phyloP scores from a whole-genome alignment of 2,888 invertebrate genomes.

The Oligia strigilis region DNA sequence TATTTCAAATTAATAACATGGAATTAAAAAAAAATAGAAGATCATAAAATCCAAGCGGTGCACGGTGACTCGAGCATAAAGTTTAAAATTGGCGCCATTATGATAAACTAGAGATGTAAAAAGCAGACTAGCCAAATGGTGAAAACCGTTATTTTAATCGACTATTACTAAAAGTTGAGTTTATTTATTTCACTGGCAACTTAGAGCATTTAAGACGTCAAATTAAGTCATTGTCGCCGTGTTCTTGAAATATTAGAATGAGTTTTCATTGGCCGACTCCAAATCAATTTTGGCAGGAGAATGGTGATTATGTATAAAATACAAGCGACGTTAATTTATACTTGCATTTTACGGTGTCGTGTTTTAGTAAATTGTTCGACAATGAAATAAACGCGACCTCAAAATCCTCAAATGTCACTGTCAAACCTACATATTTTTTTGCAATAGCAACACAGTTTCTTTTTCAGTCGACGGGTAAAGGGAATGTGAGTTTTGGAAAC shows the following conservation, averaged over 20 bases:
- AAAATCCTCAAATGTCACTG: constrained; percentile 54
- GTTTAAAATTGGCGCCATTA: constrained; percentile 33
- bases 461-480: constrained; percentile 88
- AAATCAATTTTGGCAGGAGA: too few species aligned
- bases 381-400: constrained; percentile 28
- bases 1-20: too few species aligned
- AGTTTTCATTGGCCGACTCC: fast-evolving
- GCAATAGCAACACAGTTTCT: constrained; percentile 79
- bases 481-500: constrained; percentile 88
- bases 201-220: too few species aligned
- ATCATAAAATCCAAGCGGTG: too few species aligned
- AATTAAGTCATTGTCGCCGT: not conserved
- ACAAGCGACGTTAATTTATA: not conserved
- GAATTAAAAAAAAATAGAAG: too few species aligned
- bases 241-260: not conserved
- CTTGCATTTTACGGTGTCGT: not conserved
- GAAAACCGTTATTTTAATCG: not conserved
- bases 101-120: not conserved
- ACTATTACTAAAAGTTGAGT: constrained; percentile 6
- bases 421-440: constrained; percentile 69
- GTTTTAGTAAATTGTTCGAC: not conserved
- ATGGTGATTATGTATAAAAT: not conserved
- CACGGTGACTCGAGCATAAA: not conserved
- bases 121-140: not conserved
- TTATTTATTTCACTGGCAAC: constrained; percentile 14